Percentiles rank a stretch among this genome's conserved stretches.
Evolutionary conservation across 2,113 vertebrate genomes (phyloP).

Genomic region (Eptesicus fuscus): DNA sequence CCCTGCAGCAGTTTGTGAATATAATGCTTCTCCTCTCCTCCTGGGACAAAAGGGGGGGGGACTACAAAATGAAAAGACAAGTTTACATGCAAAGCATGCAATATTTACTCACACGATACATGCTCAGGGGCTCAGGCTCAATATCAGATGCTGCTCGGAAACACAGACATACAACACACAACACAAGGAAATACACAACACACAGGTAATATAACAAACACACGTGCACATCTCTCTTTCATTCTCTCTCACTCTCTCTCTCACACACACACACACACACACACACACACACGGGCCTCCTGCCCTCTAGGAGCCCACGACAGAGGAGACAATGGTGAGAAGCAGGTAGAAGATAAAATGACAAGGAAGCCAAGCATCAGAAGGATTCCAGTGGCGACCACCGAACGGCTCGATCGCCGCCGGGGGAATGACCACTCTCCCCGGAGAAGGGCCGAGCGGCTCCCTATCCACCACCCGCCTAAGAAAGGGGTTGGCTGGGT

Average conservation of each 20-base stretch:
- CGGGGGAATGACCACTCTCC: background rate
- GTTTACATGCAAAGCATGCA: accelerated
- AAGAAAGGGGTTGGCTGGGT: accelerated
- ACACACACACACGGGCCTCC: no score
- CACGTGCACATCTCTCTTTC: no score
- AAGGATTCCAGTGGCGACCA: background rate
- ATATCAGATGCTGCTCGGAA: accelerated
- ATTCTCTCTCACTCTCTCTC: no score
- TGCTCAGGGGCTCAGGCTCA: accelerated
- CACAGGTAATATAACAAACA: background rate
- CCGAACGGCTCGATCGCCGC: accelerated
- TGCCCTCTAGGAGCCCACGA: background rate
- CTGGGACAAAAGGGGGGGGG: background rate
- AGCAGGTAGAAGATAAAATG: background rate
- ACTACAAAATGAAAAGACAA: no score
- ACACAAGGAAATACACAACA: background rate
- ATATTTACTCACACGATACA: background rate
- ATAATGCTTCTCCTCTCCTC: background rate
- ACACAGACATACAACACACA: background rate
- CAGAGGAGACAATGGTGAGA: background rate
- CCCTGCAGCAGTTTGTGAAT: accelerated
- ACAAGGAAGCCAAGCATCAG: background rate
- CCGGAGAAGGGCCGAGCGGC: accelerated
- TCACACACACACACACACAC: background rate
- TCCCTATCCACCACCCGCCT: accelerated